Evolutionary conservation across 2,113 vertebrate genomes (phyloP).

Genomic region (Passer domesticus): DNA sequence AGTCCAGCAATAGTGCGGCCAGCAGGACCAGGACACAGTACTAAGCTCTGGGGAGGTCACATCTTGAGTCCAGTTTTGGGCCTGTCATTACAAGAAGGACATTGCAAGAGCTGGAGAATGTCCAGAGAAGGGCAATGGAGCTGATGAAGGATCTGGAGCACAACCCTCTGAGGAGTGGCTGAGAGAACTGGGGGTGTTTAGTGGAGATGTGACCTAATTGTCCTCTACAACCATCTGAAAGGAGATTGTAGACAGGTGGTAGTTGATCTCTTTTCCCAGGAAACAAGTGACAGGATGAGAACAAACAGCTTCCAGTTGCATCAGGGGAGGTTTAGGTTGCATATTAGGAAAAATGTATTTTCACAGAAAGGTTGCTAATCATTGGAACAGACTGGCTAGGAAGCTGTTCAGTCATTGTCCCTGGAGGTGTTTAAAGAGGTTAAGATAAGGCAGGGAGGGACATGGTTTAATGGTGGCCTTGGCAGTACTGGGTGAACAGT

Average conservation of each 20-base stretch:
- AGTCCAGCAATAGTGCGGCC: not conserved
- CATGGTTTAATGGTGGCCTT: not conserved
- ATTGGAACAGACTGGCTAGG: not conserved
- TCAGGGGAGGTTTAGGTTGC: not conserved
- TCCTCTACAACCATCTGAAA: not conserved
- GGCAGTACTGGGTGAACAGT: not conserved
- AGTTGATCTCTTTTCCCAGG: not conserved
- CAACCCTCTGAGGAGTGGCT: rapidly evolving
- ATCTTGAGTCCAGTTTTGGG: not conserved
- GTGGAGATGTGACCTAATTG: rapidly evolving
- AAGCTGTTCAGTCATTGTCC: not conserved
- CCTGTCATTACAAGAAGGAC: not conserved
- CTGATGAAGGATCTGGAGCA: not conserved
- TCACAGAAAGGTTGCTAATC: not conserved
- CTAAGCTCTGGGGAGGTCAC: rapidly evolving
- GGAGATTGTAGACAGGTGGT: not conserved
- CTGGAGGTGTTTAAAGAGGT: not conserved
- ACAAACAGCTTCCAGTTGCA: not conserved
- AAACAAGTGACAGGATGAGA: not conserved
- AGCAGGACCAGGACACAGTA: not conserved
- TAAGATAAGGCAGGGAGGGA: too few species aligned
- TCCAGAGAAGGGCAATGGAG: not conserved
- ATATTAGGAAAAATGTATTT: not conserved
- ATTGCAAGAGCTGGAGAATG: not conserved
- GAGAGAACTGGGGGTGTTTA: not conserved